These are phyloP conservation scores for Ctenoplectra terminalis DNA, from an alignment of 1,140 invertebrate species.

Conservation along the genomic window DNA sequence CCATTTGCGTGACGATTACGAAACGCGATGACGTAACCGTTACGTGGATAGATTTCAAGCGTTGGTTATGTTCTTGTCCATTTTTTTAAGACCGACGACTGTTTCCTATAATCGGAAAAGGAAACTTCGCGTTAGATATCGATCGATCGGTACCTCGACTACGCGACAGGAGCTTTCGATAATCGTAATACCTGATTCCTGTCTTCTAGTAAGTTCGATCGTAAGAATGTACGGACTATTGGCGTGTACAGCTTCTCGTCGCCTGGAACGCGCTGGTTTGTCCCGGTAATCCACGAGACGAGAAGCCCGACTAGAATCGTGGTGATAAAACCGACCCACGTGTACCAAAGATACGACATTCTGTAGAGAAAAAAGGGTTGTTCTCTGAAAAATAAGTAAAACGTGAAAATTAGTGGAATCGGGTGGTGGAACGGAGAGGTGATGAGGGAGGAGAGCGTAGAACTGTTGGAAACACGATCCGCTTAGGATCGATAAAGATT, in stretches of 20 bases:
- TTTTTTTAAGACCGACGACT: constrained; percentile 50
- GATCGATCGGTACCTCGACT: neutral
- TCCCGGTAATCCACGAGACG: constrained; percentile 87
- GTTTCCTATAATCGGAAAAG: constrained; percentile 39
- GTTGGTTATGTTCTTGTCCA: neutral
- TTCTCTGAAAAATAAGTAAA: constrained; percentile 68
- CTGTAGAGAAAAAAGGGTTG: constrained; percentile 84
- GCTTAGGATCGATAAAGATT: no score
- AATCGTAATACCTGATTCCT: neutral
- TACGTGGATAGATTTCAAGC: neutral
- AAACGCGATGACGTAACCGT: no score
- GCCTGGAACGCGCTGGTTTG: constrained; percentile 75
- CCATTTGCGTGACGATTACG: neutral
- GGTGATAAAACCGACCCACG: constrained; percentile 86
- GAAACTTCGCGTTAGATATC: no score
- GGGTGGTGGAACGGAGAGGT: neutral
- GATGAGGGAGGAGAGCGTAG: neutral
- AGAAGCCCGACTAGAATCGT: constrained; percentile 87
- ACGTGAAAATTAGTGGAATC: neutral
- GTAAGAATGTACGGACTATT: constrained; percentile 71
- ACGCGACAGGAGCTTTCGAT: neutral
- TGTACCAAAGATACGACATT: constrained; percentile 88
- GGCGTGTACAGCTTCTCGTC: constrained; percentile 79
- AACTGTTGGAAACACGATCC: no score
- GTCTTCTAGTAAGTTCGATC: neutral